Percentiles rank a stretch among this genome's conserved stretches.
phyloP scores from a whole-genome alignment of 2,888 invertebrate genomes.

The Liodrosophila aerea region DNA sequence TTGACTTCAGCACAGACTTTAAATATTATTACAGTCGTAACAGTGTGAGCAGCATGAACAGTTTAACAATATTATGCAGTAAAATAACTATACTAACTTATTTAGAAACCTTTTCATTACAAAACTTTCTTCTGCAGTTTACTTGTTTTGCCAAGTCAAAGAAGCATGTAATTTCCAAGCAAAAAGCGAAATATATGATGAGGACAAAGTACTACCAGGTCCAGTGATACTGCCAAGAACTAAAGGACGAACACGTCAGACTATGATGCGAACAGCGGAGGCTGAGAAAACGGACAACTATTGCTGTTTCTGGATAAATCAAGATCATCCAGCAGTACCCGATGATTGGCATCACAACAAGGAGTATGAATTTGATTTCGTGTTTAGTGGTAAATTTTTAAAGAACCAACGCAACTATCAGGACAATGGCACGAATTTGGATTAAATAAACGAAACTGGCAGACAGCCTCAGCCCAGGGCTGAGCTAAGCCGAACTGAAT shows the following conservation, averaged over 20 bases:
- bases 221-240: no score
- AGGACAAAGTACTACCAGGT: no score
- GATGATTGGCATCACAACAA: slow-evolving; percentile 13
- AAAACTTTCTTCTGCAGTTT: no score
- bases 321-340: slow-evolving; percentile 32
- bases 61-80: neutral
- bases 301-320: slow-evolving; percentile 58
- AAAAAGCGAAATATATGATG: no score
- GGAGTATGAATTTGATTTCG: slow-evolving; percentile 38
- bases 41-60: neutral
- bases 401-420: slow-evolving; percentile 28
- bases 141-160: no score
- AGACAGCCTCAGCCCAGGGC: neutral
- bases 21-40: no score
- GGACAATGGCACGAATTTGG: neutral
- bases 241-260: slow-evolving; percentile 42
- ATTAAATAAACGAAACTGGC: no score
- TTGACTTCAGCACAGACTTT: no score
- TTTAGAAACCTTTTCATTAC: no score
- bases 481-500: slow-evolving; percentile 1
- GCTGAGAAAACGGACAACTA: slow-evolving; percentile 24
- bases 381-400: slow-evolving; percentile 33
- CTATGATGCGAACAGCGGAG: neutral
- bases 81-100: no score
- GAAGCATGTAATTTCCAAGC: no score